Percentiles rank a stretch among this genome's conserved stretches.
These are phyloP conservation scores for Cephonodes hylas DNA, from an alignment of 2,888 invertebrate species.

Conservation along the genomic window DNA sequence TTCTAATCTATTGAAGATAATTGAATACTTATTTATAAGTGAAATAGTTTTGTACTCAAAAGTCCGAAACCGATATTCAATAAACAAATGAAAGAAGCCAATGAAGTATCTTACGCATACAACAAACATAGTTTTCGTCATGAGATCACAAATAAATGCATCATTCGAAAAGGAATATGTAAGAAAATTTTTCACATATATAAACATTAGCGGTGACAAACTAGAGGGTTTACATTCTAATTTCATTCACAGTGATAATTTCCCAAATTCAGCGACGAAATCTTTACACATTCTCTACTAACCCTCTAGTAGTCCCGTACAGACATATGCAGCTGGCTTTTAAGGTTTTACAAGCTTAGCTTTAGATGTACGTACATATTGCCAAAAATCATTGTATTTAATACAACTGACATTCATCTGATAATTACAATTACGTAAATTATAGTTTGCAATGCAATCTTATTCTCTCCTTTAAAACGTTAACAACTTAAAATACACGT, in stretches of 20 bases:
- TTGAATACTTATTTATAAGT: background rate
- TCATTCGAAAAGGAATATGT: slow-evolving; percentile 47
- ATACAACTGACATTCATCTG: slow-evolving; percentile 70
- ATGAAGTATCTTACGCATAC: slow-evolving; percentile 21
- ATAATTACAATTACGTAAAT: slow-evolving; percentile 64
- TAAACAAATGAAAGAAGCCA: background rate
- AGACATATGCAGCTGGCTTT: slow-evolving; percentile 8
- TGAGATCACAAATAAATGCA: slow-evolving; percentile 80
- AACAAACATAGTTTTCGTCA: slow-evolving; percentile 32
- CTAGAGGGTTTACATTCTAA: background rate
- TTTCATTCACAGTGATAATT: background rate
- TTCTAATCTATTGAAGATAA: background rate
- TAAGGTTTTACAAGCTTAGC: slow-evolving; percentile 19
- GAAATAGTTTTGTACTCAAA: background rate
- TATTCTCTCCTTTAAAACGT: slow-evolving; percentile 76
- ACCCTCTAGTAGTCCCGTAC: background rate
- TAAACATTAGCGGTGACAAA: background rate
- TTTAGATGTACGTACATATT: slow-evolving; percentile 30
- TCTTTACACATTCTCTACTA: no score
- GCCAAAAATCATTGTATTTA: slow-evolving; percentile 65
- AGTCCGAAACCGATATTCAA: background rate
- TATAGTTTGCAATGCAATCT: slow-evolving; percentile 74
- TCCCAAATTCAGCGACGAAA: no score
- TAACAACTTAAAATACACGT: slow-evolving; percentile 67
- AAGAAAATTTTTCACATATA: slow-evolving; percentile 19